These are phyloP conservation scores for Leptopterna dolabrata DNA, from an alignment of 2,888 invertebrate genomes.

Conservation along the genomic window DNA sequence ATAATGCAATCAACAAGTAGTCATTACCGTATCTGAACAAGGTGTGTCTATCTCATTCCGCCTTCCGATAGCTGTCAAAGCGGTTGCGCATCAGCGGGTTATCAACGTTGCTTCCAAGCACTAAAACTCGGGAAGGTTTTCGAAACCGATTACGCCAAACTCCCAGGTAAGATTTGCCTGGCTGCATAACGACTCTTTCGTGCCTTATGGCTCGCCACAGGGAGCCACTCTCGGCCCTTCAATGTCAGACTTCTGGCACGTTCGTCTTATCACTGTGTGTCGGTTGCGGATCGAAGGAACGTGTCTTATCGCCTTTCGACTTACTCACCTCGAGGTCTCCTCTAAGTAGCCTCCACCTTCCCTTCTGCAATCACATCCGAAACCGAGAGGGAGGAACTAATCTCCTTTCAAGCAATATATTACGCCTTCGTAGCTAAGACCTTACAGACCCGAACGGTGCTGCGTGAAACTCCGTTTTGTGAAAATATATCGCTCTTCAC, in stretches of 20 bases:
- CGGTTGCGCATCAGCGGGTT: neutral
- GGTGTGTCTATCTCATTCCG: neutral
- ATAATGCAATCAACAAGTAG: neutral
- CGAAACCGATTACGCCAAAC: slow-evolving; percentile 4
- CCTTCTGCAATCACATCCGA: neutral
- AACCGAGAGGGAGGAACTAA: slow-evolving; percentile 4
- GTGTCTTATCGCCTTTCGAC: slow-evolving; percentile 36
- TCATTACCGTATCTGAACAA: neutral
- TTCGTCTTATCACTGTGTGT: slow-evolving; percentile 34
- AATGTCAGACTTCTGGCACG: slow-evolving; percentile 48
- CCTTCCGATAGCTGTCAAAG: neutral
- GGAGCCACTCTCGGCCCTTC: slow-evolving; percentile 27
- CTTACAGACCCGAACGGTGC: neutral
- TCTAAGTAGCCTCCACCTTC: neutral
- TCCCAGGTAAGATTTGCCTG: neutral
- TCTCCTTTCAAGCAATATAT: slow-evolving; percentile 37
- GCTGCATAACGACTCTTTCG: slow-evolving; percentile 24
- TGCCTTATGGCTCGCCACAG: slow-evolving; percentile 34
- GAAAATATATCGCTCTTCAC: neutral
- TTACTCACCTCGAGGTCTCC: slow-evolving; percentile 16
- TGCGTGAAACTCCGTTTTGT: neutral
- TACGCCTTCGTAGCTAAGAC: neutral
- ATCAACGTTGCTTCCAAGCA: neutral
- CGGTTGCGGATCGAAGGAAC: slow-evolving; percentile 5
- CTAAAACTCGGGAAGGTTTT: neutral